Conservation (phyloP, 1,140 invertebrate genomes). For the Protaetia brevitarsis region DNA sequence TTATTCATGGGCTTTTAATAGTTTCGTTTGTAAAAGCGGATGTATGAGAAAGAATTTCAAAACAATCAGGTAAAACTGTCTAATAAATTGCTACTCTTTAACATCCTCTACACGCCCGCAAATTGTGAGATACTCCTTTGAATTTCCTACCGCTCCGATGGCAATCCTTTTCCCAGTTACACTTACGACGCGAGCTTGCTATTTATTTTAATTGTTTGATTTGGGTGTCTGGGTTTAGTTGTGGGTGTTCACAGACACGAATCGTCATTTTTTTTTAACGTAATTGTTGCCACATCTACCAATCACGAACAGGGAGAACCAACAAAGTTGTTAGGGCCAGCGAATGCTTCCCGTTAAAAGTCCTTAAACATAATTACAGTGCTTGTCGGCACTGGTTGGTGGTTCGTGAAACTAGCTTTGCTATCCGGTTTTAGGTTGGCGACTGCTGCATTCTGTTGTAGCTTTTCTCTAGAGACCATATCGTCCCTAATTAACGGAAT, state of each 20-base stretch:
- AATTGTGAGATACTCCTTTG: too few relatives aligned
- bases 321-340: neutral
- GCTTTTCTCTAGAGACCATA: neutral
- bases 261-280: neutral
- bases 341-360: neutral
- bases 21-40: too few relatives aligned
- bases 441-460: neutral
- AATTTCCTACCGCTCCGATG: too few relatives aligned
- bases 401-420: neutral
- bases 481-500: neutral
- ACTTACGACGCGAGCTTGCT: neutral
- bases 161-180: too few relatives aligned
- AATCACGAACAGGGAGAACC: neutral
- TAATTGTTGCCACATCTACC: neutral
- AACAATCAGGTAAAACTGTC: too few relatives aligned
- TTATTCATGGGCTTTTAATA: too few relatives aligned
- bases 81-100: too few relatives aligned
- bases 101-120: too few relatives aligned
- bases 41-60: too few relatives aligned
- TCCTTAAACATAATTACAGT: neutral
- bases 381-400: neutral
- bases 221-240: neutral
- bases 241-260: neutral
- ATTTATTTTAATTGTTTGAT: slow-evolving; percentile 6
- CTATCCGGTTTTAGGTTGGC: neutral